Evolutionary conservation across 2,113 vertebrate species (phyloP), one percentile per base, ranked within the genome.

Genomic region (Mesocricetus auratus): DNA sequence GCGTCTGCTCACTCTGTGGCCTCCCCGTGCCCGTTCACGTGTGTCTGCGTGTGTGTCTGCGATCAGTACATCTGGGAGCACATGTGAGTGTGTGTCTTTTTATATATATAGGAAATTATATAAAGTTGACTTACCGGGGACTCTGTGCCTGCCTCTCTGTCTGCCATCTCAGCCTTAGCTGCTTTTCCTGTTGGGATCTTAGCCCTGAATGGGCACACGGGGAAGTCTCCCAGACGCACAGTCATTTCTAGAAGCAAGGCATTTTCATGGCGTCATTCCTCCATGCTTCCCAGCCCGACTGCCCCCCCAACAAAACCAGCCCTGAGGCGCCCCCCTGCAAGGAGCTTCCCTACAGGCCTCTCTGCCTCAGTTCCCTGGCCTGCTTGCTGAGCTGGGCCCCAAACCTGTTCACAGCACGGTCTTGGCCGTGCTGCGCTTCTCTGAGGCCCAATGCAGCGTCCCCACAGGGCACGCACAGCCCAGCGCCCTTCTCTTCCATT

Each of bases 11-110:
- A n/a, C 85, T 9, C 66, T 36, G 24, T 47, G 66, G 82, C 36
- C 50, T 82, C 39, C 58, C 39, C 1, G 0, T 11, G 1, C 26
- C 5, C 75, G 2, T 31, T 22, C 31, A 0, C 39, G 47, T 73
- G 0, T 78, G 47, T 90, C 22, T 79, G 75, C 68, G 1, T 26
- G 36, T 69, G 42, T 33, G 42, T n/a, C 64, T 81, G 7, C 42
- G 24, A 26, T 71, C 77, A 22, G 0, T 75, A 29, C 68, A 31
- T 7, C 42, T 60, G 33, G 9, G 2, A 22, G 5, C 64, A 17
- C 71, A 45, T 21, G 85, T 2, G 39, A 50, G 3, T 90, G 31
- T 26, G 7, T 26, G 42, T 78, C 45, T 45, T 22, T n/a, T n/a
- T n/a, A n/a, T 90, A 19, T 47, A 21, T 39, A 21, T 15, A 36